phyloP scores from a whole-genome alignment of 2,113 vertebrate genomes.

The Macaca nemestrina region DNA sequence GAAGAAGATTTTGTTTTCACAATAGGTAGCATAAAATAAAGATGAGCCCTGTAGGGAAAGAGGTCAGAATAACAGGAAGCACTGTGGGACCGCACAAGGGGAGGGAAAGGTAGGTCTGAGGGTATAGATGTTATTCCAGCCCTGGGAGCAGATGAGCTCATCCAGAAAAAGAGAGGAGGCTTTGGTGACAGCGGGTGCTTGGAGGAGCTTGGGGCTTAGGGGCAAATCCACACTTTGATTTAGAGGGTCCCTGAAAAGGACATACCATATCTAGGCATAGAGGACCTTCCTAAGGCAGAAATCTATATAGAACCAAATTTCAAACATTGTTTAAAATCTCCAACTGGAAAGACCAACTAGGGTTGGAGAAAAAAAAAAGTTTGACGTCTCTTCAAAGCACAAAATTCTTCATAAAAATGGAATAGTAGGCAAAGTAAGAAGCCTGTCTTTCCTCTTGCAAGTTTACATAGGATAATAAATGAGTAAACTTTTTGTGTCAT shows the following conservation, averaged over 20 bases:
- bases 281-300: not conserved
- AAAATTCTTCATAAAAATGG: slow-evolving; percentile 5
- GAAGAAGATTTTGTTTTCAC: slow-evolving; percentile 72
- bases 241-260: not conserved
- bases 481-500: not conserved
- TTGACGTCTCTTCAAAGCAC: not conserved
- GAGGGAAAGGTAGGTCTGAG: slow-evolving; percentile 53
- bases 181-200: not conserved
- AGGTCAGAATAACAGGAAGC: slow-evolving; percentile 74
- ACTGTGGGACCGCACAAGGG: not conserved
- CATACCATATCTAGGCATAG: not conserved
- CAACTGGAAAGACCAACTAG: not conserved
- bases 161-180: slow-evolving; percentile 2
- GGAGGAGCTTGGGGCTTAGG: not conserved
- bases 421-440: not conserved
- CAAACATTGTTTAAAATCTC: not conserved
- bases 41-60: slow-evolving; percentile 55
- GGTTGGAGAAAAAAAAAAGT: not conserved
- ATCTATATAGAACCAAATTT: not conserved
- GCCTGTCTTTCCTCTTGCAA: not conserved
- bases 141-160: slow-evolving; percentile 35
- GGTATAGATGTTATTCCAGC: slow-evolving; percentile 56
- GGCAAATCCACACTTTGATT: not conserved
- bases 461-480: not conserved
- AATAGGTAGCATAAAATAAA: slow-evolving; percentile 56